These are phyloP conservation scores for Acanthoscelides obtectus DNA, from an alignment of 2,888 invertebrate species.

Conservation along the genomic window DNA sequence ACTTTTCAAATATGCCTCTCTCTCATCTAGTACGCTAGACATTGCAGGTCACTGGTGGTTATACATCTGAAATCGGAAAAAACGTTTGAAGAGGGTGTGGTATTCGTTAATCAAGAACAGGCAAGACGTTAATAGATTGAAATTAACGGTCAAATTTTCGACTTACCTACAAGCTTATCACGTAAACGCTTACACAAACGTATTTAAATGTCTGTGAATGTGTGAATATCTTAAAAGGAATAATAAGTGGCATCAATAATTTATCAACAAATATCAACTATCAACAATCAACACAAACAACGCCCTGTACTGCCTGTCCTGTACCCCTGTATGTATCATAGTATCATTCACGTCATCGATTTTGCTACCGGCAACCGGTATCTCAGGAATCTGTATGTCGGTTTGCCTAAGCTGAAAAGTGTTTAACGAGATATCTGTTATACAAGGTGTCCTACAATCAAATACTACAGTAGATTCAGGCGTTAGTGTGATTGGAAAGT, in stretches of 20 bases:
- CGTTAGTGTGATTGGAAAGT: too few relatives aligned
- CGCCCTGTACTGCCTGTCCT: background rate
- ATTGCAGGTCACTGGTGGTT: slow-evolving; percentile 41
- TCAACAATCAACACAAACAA: background rate
- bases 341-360: background rate
- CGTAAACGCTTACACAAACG: too few relatives aligned
- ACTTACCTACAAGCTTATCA: too few relatives aligned
- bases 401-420: too few relatives aligned
- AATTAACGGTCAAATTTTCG: background rate
- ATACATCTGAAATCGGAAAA: background rate
- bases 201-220: too few relatives aligned
- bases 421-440: too few relatives aligned
- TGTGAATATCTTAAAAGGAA: too few relatives aligned
- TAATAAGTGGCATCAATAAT: too few relatives aligned
- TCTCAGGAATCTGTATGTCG: background rate
- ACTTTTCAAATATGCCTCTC: slow-evolving; percentile 58
- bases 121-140: background rate
- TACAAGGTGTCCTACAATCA: too few relatives aligned
- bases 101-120: background rate
- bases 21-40: slow-evolving; percentile 57
- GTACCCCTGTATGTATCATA: too few relatives aligned
- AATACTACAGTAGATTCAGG: too few relatives aligned
- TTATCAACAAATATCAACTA: too few relatives aligned
- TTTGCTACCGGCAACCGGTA: background rate
- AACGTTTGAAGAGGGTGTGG: background rate